Base-by-base conservation (phyloP, 2,888 invertebrate genomes). In the Venusia cambrica region DNA sequence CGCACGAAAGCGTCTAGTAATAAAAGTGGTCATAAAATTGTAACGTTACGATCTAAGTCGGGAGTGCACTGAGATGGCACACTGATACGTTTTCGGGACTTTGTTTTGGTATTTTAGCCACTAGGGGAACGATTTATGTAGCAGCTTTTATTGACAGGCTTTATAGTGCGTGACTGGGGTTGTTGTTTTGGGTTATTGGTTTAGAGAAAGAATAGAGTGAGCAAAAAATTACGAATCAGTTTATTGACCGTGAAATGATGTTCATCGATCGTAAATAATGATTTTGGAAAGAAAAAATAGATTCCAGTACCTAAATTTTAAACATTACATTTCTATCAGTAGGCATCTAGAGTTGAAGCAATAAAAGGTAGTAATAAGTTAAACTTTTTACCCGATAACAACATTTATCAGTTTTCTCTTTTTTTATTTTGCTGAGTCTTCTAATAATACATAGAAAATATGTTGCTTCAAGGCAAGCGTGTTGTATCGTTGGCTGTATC, bases 1-100 rank as follows among this genome's bases (percentile, higher is more conserved):
- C 62, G 83, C 83, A 84, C 83, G 85, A 87, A 87, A 87, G 85
- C 85, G 85, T 83, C 80, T 79, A 71, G 85, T 79, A 84, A 85
- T 87, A 85, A 85, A 85, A 84, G 73, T 60, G 75, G 65, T 80
- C 84, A 77, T 85, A 85, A 85, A 85, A 81, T 78, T 77, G 80
- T 81, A 80, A 81, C 73, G 80, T 85, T 83, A 85, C 83, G 84
- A 81, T 69, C 75, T 64, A 73, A 60, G 73, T 79, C 68, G 62
- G 67, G 74, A 81, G 80, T 80, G 83, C 80, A 78, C 74, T 79
- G 63, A 62, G 75, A 78, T 78, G 75, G 79, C 73, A 77, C 79
- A 71, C 67, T 77, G 80, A 74, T 80, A 83, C 71, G 71, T 73
- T 81, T 81, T 78, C 68, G 77, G 76, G 48, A 57, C 57, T 63